phyloP scores from a whole-genome alignment of 1,140 invertebrate genomes.

The Anastatus disparis region DNA sequence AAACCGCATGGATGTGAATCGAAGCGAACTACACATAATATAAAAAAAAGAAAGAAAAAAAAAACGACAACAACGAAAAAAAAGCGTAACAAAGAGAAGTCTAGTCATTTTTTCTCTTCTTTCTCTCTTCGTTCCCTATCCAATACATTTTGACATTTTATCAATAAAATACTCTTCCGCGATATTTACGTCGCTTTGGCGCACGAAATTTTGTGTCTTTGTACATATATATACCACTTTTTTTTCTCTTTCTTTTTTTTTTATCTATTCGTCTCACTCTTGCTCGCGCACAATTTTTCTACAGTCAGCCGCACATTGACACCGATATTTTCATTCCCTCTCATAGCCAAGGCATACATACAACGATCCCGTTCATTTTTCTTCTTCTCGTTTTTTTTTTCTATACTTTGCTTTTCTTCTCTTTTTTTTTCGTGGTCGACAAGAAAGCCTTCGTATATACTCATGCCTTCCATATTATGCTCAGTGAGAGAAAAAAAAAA shows the following conservation, averaged over 20 bases:
- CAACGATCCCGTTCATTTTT: conserved; percentile 13
- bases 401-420: conserved; percentile 19
- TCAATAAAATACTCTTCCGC: conserved; percentile 4
- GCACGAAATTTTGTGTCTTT: conserved; percentile 4
- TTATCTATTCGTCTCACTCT: background rate
- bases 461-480: too few species aligned
- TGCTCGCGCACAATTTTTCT: background rate
- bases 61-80: too few species aligned
- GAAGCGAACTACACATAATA: too few species aligned
- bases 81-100: too few species aligned
- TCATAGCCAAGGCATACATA: too few species aligned
- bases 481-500: too few species aligned
- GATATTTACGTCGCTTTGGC: conserved; percentile 6
- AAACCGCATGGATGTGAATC: too few species aligned
- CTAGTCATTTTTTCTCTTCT: too few species aligned
- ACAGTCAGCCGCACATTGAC: conserved; percentile 15
- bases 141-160: conserved; percentile 6
- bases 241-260: background rate
- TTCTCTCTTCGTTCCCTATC: too few species aligned
- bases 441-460: too few species aligned
- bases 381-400: conserved; percentile 18
- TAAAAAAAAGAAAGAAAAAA: too few species aligned
- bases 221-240: too few species aligned
- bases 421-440: background rate
- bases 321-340: conserved; percentile 31